Percentiles rank a stretch among this genome's conserved stretches.
phyloP scores from a whole-genome alignment of 1,140 invertebrate species.

The Papilio helenus region DNA sequence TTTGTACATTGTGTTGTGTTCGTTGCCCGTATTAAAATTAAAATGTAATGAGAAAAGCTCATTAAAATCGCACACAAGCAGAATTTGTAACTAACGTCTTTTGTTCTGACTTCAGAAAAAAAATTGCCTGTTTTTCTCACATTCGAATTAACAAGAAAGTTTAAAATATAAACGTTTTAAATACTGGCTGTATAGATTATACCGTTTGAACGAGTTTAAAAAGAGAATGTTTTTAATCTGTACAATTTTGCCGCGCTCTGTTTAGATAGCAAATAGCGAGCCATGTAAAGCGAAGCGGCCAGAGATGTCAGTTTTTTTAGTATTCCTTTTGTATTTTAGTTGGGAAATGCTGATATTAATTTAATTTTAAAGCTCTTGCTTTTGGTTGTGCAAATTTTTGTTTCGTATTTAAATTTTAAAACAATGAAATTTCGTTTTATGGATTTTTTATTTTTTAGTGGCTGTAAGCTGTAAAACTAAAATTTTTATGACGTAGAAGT shows the following conservation, averaged over 20 bases:
- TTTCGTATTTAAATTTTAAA: background rate
- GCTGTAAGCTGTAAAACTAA: background rate
- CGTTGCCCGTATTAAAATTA: background rate
- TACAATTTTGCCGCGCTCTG: slow-evolving; percentile 14
- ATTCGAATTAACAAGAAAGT: background rate
- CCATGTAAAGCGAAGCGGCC: background rate
- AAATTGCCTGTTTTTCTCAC: background rate
- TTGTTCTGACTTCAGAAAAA: background rate
- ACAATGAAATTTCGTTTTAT: background rate
- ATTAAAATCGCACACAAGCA: background rate
- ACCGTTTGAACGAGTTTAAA: background rate
- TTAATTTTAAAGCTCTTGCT: background rate
- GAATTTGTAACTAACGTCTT: background rate
- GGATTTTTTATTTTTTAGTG: background rate
- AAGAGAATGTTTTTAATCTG: slow-evolving; percentile 9
- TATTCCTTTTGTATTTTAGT: background rate
- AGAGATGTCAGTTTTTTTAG: background rate
- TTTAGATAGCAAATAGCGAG: slow-evolving; percentile 2
- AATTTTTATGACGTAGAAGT: too few species aligned
- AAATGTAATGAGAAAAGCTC: background rate
- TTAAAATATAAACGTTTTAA: background rate
- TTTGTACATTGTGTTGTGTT: background rate
- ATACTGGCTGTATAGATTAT: background rate
- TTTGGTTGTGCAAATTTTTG: background rate
- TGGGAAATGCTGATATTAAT: background rate